Conservation (phyloP, 2,797 vertebrate species). For the Coendou prehensilis region DNA sequence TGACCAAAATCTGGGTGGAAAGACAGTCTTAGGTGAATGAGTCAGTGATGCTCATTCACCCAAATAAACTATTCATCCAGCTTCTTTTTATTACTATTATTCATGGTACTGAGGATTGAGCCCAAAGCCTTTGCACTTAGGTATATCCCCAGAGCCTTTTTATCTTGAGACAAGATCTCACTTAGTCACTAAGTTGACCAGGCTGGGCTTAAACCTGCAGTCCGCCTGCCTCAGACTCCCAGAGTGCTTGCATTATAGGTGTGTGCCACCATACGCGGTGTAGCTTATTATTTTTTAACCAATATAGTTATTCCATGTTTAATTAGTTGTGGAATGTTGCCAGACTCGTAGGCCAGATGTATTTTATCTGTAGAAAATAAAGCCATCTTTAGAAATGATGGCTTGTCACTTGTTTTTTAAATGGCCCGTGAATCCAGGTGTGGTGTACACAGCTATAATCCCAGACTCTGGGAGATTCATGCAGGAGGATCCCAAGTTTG, state of each 20-base stretch:
- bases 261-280: background rate
- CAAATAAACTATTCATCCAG: background rate
- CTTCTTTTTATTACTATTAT: no score
- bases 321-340: background rate
- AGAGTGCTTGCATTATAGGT: background rate
- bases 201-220: background rate
- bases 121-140: background rate
- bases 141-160: background rate
- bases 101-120: background rate
- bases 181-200: background rate
- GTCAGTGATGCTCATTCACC: background rate
- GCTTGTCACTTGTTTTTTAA: background rate
- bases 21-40: background rate
- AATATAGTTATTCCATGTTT: background rate
- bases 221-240: background rate
- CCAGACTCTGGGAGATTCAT: background rate
- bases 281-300: slow-evolving; percentile 4
- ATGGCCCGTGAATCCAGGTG: background rate
- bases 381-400: background rate
- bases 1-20: background rate
- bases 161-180: background rate
- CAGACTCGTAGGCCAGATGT: background rate
- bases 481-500: background rate
- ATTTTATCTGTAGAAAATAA: slow-evolving; percentile 1
- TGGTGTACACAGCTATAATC: background rate